Evolutionary conservation across 2,888 invertebrate species (phyloP), one percentile per base, ranked within the genome.

Genomic region (Timema podura): DNA sequence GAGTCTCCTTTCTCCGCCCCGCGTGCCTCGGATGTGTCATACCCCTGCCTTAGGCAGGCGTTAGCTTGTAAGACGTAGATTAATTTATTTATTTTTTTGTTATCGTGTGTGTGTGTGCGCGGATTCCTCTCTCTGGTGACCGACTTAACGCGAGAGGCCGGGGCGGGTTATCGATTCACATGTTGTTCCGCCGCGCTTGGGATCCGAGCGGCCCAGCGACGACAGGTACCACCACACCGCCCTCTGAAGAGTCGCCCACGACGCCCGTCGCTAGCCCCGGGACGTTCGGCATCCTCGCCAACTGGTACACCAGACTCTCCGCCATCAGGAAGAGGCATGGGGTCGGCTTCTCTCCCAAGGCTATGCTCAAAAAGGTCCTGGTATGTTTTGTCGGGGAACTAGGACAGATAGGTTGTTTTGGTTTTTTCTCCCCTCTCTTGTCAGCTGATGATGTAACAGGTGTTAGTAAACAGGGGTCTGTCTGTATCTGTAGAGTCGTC

Each of bases 251-350:
- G 48, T 13, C 48, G 30, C 51, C 48, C 64, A 45, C 48, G 13
- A 15, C 65, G 45, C 47, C 65, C 57, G 16, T 54, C 54, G 16
- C 57, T 68, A 64, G 48, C 59, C 61, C 61, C 64, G 16, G 67
- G 77, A 66, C 74, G 76, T 51, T 75, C 74, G 74, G 76, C 44
- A 64, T 72, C 45, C 68, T 79, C 73, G 76, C 79, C 73, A 81
- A 79, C 70, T 79, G 79, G 80, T 80, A 79, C 75, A 76, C 79
- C 16, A 79, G 77, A 69, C 77, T 81, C 49, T 79, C 80, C 46
- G 80, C 80, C 75, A 79, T 80, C 68, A 80, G 79, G 74, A 78
- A 77, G 72, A 76, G 79, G 57, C 80, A 79, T 65, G 75, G 76
- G 69, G 66, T 48, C 15, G 54, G 54, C 8, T 30, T 59, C 45